Evolutionary conservation across 2,113 vertebrate species (phyloP).

Genomic region (Pteronura brasiliensis): DNA sequence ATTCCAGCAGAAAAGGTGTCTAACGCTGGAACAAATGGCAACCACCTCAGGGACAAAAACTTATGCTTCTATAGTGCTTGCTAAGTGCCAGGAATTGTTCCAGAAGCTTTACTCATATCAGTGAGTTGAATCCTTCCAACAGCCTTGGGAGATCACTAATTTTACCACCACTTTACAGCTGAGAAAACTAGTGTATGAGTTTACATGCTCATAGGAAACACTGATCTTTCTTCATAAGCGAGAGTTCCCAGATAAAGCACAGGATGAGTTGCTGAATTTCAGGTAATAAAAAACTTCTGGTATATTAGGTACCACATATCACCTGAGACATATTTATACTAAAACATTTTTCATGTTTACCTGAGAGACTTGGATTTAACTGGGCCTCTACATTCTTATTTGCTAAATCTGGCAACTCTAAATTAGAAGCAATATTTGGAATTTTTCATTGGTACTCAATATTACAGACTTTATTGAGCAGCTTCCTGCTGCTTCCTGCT

Average conservation of each 20-base stretch:
- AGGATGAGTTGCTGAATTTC: not conserved
- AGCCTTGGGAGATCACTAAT: not conserved
- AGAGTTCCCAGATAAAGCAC: not conserved
- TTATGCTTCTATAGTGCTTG: not conserved
- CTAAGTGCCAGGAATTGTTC: not conserved
- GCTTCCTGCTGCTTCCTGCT: too few species aligned
- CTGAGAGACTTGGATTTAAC: conserved; percentile 16
- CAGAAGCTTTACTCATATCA: not conserved
- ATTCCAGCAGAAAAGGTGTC: not conserved
- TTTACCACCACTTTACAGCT: not conserved
- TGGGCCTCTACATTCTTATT: not conserved
- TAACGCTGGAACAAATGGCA: not conserved
- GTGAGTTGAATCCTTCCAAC: not conserved
- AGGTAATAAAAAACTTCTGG: not conserved
- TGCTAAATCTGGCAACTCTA: not conserved
- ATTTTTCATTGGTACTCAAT: not conserved
- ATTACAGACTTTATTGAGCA: not conserved
- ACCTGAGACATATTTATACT: not conserved
- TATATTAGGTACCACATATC: not conserved
- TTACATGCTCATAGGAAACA: not conserved
- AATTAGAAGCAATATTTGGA: not conserved
- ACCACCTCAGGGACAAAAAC: not conserved
- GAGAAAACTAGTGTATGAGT: not conserved
- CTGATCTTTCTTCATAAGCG: not conserved
- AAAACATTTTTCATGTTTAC: not conserved